These are phyloP conservation scores for Mesochorus sp. DNA, from an alignment of 2,888 invertebrate genomes.

Conservation along the genomic window DNA sequence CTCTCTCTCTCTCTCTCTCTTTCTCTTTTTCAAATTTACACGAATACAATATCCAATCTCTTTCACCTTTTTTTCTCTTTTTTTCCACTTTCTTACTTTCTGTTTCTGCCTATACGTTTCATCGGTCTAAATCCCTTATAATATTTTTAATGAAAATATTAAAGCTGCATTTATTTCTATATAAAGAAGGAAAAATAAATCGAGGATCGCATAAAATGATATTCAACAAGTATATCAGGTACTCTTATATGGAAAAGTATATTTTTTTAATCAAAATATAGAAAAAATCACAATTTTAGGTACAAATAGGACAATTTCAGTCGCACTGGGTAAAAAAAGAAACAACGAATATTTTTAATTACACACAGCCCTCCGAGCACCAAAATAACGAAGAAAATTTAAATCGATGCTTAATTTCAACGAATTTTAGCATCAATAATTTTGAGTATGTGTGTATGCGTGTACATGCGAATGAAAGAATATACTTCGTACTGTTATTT, in stretches of 20 bases:
- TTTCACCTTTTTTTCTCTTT: slow-evolving; percentile 64
- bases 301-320: slow-evolving; percentile 11
- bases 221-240: not conserved
- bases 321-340: not conserved
- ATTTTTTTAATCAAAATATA: slow-evolving; percentile 4
- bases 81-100: slow-evolving; percentile 60
- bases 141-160: not conserved
- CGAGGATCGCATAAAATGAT: slow-evolving; percentile 12
- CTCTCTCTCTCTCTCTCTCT: slow-evolving; percentile 61
- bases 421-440: slow-evolving; percentile 14
- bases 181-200: not conserved
- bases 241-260: not conserved
- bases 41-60: slow-evolving; percentile 39
- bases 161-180: slow-evolving; percentile 19
- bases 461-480: slow-evolving; percentile 8
- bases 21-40: slow-evolving; percentile 30
- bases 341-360: not conserved
- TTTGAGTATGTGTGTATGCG: not conserved
- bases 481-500: not conserved
- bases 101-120: slow-evolving; percentile 50
- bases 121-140: slow-evolving; percentile 8
- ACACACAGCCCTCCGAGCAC: slow-evolving; percentile 39
- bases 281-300: slow-evolving; percentile 15
- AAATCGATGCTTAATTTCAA: not conserved
- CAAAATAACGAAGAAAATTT: not conserved